Conservation (phyloP, 2,113 vertebrate species). For the Oreochromis niloticus region DNA sequence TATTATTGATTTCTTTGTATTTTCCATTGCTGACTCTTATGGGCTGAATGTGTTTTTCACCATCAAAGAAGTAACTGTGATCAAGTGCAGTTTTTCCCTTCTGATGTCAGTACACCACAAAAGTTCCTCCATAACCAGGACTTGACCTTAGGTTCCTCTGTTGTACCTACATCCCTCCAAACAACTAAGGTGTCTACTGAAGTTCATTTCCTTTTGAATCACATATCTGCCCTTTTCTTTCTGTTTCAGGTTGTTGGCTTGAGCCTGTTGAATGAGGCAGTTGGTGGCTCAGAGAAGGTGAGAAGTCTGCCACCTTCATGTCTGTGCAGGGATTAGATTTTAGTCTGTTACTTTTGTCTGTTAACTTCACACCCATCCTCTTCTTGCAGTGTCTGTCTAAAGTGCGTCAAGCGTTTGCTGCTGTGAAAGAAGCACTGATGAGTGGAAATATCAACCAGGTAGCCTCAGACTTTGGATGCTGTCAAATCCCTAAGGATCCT, state of each 20-base stretch:
- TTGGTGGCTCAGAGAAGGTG: slow-evolving; percentile 82
- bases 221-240: neutral
- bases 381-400: slow-evolving; percentile 65
- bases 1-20: neutral
- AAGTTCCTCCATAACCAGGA: neutral
- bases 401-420: slow-evolving; percentile 65
- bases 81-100: neutral
- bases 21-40: neutral
- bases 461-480: slow-evolving; percentile 71
- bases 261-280: slow-evolving; percentile 68
- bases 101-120: neutral
- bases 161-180: neutral
- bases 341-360: neutral
- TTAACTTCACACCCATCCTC: neutral
- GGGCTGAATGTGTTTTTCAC: neutral
- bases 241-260: slow-evolving; percentile 73
- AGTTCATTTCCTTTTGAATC: neutral
- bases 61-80: neutral
- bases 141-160: neutral
- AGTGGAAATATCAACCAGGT: slow-evolving; percentile 17
- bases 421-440: slow-evolving; percentile 59
- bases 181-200: neutral
- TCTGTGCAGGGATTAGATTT: neutral
- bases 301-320: neutral
- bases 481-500: slow-evolving; percentile 33